Percentiles rank a stretch among this genome's conserved stretches.
Evolutionary conservation across 2,888 invertebrate species (phyloP).

Genomic region (Hymenopus coronatus): DNA sequence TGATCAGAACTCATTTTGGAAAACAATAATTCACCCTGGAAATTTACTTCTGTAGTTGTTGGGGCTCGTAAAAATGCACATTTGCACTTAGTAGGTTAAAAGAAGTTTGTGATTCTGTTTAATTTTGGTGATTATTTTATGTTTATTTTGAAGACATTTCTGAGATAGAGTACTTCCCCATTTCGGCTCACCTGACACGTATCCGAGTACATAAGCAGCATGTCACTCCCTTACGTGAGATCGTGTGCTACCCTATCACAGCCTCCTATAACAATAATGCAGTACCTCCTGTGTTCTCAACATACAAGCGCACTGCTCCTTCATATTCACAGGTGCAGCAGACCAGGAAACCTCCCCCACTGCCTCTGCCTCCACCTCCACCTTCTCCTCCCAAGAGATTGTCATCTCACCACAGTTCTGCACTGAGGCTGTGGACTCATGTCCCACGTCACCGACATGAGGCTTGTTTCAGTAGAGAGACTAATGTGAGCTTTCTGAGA

Average conservation of each 20-base stretch:
- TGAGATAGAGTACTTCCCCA: slow-evolving; percentile 78
- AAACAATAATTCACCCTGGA: not conserved
- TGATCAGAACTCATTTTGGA: not conserved
- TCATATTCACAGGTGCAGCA: slow-evolving; percentile 45
- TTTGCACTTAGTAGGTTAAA: not conserved
- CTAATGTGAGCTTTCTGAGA: slow-evolving; percentile 60
- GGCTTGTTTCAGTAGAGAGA: slow-evolving; percentile 50
- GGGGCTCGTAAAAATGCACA: not conserved
- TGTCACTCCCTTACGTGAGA: slow-evolving; percentile 53
- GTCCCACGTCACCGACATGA: slow-evolving; percentile 49
- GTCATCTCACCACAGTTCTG: slow-evolving; percentile 71
- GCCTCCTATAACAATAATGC: slow-evolving; percentile 40
- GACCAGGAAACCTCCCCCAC: slow-evolving; percentile 39
- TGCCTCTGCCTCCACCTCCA: slow-evolving; percentile 52
- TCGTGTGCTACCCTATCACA: slow-evolving; percentile 59
- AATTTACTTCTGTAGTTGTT: not conserved
- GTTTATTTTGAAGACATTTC: slow-evolving; percentile 62
- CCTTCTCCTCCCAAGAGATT: slow-evolving; percentile 68
- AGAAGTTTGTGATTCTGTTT: not conserved
- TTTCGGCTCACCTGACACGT: slow-evolving; percentile 75
- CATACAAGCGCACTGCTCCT: slow-evolving; percentile 59
- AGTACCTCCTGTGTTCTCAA: slow-evolving; percentile 51
- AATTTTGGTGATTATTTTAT: slow-evolving; percentile 28
- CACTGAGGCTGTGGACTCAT: slow-evolving; percentile 57
- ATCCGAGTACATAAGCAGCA: slow-evolving; percentile 71